These are phyloP conservation scores for Peromyscus nudipes DNA, from an alignment of 2,797 vertebrate genomes.

Conservation along the genomic window DNA sequence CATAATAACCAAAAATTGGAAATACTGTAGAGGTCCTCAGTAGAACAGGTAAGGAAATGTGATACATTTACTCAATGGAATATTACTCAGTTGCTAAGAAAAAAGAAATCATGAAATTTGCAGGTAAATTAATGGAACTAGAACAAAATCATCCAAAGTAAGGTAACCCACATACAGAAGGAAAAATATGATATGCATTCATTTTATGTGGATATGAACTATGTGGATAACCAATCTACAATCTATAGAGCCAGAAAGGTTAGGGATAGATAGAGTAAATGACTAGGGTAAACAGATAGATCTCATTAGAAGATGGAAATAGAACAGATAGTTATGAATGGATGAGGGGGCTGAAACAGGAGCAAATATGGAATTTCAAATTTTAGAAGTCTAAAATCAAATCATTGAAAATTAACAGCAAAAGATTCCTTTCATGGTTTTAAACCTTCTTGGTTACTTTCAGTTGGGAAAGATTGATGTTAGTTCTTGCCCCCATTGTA, in stretches of 20 bases:
- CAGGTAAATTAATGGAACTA: not conserved
- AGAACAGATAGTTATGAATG: not conserved
- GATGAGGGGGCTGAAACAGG: not conserved
- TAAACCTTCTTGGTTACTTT: conserved; percentile 1
- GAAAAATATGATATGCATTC: not conserved
- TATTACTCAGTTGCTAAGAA: not conserved
- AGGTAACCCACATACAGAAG: not conserved
- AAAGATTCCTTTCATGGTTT: not conserved
- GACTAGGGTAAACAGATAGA: not conserved
- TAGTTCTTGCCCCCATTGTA: not conserved
- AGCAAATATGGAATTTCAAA: not conserved
- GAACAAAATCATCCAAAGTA: not conserved
- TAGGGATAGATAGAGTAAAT: not conserved
- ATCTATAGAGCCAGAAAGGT: not conserved
- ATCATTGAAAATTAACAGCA: not conserved
- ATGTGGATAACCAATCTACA: not conserved
- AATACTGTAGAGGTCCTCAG: not conserved
- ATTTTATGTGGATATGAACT: not conserved
- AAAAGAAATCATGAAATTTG: not conserved
- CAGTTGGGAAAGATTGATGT: not conserved
- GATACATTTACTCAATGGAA: not conserved
- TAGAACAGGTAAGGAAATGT: not conserved
- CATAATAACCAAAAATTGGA: not conserved
- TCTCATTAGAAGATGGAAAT: not conserved
- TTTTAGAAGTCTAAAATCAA: conserved; percentile 10